Conservation (phyloP, 2,797 vertebrate genomes). For the Sebastes oblongus region DNA sequence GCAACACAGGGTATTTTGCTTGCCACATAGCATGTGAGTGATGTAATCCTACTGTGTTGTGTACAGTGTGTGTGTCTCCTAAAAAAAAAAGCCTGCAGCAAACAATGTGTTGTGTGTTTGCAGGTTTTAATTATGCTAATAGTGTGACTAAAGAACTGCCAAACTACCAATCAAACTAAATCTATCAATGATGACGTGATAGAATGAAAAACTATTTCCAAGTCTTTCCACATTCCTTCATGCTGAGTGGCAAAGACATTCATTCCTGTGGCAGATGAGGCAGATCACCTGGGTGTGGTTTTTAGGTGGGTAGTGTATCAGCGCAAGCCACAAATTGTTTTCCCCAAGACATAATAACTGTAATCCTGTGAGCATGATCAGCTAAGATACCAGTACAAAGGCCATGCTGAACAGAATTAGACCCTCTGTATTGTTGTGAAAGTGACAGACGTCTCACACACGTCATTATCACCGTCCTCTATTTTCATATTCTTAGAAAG, state of each 20-base stretch:
- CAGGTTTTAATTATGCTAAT: background rate
- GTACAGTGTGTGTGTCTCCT: background rate
- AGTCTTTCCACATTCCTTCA: conserved; percentile 20
- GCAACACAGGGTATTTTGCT: conserved; percentile 7
- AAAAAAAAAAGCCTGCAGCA: background rate
- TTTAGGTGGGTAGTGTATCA: conserved; percentile 6
- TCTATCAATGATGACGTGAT: background rate
- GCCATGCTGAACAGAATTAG: conserved; percentile 4
- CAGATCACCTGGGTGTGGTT: conserved; percentile 60
- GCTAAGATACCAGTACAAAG: conserved; percentile 32
- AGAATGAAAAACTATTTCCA: background rate
- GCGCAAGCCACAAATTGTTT: conserved; percentile 44
- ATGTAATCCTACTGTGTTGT: conserved; percentile 2
- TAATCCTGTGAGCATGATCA: background rate
- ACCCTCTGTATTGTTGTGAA: conserved; percentile 12
- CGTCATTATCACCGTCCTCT: background rate
- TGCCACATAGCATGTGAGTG: background rate
- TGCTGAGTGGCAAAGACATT: conserved; percentile 1
- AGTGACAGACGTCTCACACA: background rate
- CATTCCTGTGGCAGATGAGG: conserved; percentile 49
- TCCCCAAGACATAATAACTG: conserved; percentile 17
- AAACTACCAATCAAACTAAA: background rate
- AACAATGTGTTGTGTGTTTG: conserved; percentile 2
- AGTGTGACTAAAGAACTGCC: background rate
- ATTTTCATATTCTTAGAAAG: background rate